phyloP scores from a whole-genome alignment of 2,797 vertebrate genomes.

The Gadopsis marmoratus region DNA sequence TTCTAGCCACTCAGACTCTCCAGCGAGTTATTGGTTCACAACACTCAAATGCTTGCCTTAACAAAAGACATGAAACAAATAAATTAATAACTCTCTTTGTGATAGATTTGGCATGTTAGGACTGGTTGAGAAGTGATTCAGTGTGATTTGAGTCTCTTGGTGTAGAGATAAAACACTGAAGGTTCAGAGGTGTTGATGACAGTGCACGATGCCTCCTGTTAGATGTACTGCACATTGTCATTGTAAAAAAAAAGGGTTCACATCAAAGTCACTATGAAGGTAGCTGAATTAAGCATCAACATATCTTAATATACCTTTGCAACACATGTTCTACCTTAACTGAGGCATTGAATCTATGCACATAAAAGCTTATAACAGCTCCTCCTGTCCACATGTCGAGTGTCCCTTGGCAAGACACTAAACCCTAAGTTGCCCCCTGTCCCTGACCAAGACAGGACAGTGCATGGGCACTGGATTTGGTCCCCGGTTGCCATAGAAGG shows the following conservation, averaged over 20 bases:
- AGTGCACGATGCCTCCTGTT: constrained; percentile 28
- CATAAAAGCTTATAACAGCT: not conserved
- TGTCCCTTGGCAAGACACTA: no score
- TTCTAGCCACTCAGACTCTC: constrained; percentile 23
- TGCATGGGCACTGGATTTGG: no score
- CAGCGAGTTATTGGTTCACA: constrained; percentile 2
- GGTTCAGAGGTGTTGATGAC: constrained; percentile 47
- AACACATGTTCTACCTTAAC: not conserved
- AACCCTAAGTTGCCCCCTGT: no score
- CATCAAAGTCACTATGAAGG: not conserved
- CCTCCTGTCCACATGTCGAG: no score
- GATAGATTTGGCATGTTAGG: constrained; percentile 26
- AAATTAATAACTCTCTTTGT: constrained; percentile 26
- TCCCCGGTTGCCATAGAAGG: no score
- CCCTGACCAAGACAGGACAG: no score
- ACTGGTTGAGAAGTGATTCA: constrained; percentile 20
- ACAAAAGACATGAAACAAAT: constrained; percentile 37
- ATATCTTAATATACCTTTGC: not conserved
- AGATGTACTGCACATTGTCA: constrained; percentile 3
- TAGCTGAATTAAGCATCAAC: not conserved
- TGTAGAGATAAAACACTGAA: constrained; percentile 22
- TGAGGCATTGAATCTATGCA: not conserved
- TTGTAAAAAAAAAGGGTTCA: constrained; percentile 4
- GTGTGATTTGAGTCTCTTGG: constrained; percentile 31
- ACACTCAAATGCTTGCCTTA: constrained; percentile 29